Conservation (phyloP, 2,113 vertebrate species). For the Eudyptes chrysolophus region DNA sequence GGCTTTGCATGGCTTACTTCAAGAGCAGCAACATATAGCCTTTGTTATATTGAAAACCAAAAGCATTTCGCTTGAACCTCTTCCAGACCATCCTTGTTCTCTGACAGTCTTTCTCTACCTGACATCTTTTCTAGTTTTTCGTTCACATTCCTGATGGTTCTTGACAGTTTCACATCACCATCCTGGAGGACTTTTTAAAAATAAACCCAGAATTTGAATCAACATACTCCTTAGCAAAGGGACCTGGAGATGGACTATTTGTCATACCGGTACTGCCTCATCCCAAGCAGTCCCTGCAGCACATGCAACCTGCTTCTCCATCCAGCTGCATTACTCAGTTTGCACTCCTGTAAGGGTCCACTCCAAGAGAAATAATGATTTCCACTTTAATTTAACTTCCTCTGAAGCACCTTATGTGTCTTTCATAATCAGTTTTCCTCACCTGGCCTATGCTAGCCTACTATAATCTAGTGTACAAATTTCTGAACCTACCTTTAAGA, state of each 20-base stretch:
- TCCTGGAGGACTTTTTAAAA: not conserved
- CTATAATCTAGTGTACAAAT: not conserved
- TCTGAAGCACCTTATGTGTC: rapidly evolving
- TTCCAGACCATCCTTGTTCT: not conserved
- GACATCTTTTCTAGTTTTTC: not conserved
- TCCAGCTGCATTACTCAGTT: not conserved
- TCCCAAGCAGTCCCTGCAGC: not conserved
- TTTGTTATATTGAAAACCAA: not conserved
- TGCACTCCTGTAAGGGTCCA: not conserved
- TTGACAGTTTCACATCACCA: not conserved
- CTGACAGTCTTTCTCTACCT: not conserved
- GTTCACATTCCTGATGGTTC: not conserved
- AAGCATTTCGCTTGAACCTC: not conserved
- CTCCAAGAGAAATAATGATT: not conserved
- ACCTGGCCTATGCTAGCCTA: not conserved
- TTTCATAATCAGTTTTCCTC: not conserved
- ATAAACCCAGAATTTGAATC: not conserved
- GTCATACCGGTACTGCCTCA: not conserved
- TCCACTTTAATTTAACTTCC: not conserved
- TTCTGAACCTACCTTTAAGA: not conserved
- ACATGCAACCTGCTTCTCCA: not conserved
- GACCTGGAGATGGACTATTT: not conserved
- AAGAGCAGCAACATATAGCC: not conserved
- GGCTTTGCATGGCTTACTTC: not conserved
- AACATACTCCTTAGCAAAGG: not conserved